Base-by-base conservation (phyloP, 35 echinoderm and acorn worm genomes). In the Eucidaris tribuloides region DNA sequence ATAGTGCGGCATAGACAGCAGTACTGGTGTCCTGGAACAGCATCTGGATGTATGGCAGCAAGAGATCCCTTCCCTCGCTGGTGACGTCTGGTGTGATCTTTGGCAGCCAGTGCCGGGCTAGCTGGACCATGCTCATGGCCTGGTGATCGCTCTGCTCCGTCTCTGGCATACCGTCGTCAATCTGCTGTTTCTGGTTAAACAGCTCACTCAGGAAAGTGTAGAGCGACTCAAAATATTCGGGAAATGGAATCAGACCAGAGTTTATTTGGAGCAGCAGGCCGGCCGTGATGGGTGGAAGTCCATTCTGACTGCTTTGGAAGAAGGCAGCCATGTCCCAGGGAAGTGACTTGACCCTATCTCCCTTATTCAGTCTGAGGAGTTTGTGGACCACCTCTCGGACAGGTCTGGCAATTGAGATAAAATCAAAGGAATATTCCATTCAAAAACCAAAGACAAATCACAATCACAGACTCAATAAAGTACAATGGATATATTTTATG, bases 121-220 rank as follows among this genome's bases (percentile, higher is more conserved):
- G 83, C 42, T 99, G 91, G 52, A 93, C 84, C 68, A 90, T 93
- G 1, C 71, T 79, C 40, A 92, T 76, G 5, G 50, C 79, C 62
- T 82, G 79, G 42, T 82, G 55, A 15, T 57, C 55, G 29, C 28
- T 57, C 4, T 29, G 66, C 65, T 77, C 80, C 45, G 54, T 70
- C 40, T n/a, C 57, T 54, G 65, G 76, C 19, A 68, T 23, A 6
- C 5, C 88, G 1, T 80, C 40, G 56, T 28, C 42, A 34, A 27
- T 35, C 38, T 54, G 55, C 3, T 68, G 66, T 35, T 58, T 17
- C 79, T 63, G 41, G 57, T 56, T 18, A 61, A 81, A 52, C 2
- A 99, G 71, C 45, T 93, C 87, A 72, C 82, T 86, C 6, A 89
- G 62, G 20, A 99, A 56, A 58, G 93, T 77, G 57, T 99, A 85